Percentiles rank a stretch among this genome's conserved stretches.
Conservation (phyloP, 2,888 invertebrate genomes). For the Odontomyia ornata region DNA sequence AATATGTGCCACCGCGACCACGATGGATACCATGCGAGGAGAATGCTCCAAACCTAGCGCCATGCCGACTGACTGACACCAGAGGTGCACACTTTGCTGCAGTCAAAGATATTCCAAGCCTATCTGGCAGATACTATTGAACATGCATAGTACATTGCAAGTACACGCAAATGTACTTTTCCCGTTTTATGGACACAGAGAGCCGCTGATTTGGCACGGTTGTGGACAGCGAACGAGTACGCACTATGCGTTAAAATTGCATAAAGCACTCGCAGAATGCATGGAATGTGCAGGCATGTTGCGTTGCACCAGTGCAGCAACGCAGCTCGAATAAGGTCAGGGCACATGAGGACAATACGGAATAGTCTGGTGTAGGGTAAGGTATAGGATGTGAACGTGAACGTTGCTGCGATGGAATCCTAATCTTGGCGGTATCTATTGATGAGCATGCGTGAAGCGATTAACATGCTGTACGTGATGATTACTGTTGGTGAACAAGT, state of each 20-base stretch:
- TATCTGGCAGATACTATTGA: too few species aligned
- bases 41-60: slow-evolving; percentile 14
- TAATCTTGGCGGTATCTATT: slow-evolving; percentile 23
- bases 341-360: not conserved
- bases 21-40: not conserved
- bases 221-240: too few species aligned
- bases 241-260: too few species aligned
- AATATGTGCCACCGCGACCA: slow-evolving; percentile 9
- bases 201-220: too few species aligned
- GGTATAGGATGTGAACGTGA: too few species aligned
- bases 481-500: not conserved
- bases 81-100: not conserved
- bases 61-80: slow-evolving; percentile 24
- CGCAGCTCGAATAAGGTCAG: slow-evolving; percentile 17
- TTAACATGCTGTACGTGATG: slow-evolving; percentile 26
- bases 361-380: not conserved
- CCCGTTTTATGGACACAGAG: too few species aligned
- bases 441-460: slow-evolving; percentile 27
- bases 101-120: too few species aligned
- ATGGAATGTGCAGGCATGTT: too few species aligned
- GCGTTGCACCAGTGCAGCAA: too few species aligned
- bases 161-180: too few species aligned
- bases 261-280: too few species aligned
- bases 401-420: not conserved
- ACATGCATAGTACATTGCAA: too few species aligned